Conservation (phyloP, 2,797 vertebrate genomes). For the Danio aesculapii region DNA sequence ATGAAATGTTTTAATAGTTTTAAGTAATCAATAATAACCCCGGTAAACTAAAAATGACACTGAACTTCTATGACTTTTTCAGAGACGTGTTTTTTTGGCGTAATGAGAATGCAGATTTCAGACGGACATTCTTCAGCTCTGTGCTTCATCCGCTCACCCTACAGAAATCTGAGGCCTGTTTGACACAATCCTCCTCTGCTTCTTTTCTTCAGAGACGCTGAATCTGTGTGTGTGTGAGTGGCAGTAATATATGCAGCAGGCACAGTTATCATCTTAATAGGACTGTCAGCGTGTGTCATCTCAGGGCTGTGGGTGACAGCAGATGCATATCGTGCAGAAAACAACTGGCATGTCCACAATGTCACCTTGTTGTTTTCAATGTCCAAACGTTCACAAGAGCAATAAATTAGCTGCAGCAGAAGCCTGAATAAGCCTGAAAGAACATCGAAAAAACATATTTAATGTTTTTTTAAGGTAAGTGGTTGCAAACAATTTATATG, state of each 20-base stretch:
- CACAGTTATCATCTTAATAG: conserved; percentile 71
- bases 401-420: conserved; percentile 23
- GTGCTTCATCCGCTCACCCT: background rate
- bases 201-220: conserved; percentile 10
- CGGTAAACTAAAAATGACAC: too few relatives aligned
- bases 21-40: too few relatives aligned
- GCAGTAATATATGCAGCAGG: conserved; percentile 67
- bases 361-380: conserved; percentile 65
- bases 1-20: too few relatives aligned
- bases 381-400: conserved; percentile 45
- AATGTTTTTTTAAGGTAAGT: too few relatives aligned
- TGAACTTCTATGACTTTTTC: too few relatives aligned
- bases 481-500: too few relatives aligned
- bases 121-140: background rate
- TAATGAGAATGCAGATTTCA: background rate
- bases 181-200: background rate
- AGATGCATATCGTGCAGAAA: conserved; percentile 66
- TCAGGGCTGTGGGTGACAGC: conserved; percentile 69
- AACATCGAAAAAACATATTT: too few relatives aligned
- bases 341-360: conserved; percentile 63
- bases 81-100: too few relatives aligned
- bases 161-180: conserved; percentile 6
- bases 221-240: conserved; percentile 27
- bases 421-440: too few relatives aligned
- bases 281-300: conserved; percentile 69